Evolutionary conservation across 1,140 invertebrate species (phyloP).

Genomic region (Delia radicum): DNA sequence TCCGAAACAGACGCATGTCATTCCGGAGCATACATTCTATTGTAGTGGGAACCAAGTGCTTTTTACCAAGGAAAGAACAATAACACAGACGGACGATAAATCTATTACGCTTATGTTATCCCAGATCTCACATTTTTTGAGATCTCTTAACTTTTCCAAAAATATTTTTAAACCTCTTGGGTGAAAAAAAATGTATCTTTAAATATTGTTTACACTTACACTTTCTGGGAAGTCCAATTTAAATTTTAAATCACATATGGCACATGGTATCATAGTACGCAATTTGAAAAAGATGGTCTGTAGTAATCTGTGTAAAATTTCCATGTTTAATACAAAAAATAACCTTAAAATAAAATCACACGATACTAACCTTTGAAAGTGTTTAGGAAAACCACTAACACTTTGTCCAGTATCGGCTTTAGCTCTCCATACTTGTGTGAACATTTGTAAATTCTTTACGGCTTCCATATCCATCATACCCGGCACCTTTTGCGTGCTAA

Average conservation of each 20-base stretch:
- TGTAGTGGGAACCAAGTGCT: too few species aligned
- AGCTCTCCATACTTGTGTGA: slow-evolving; percentile 78
- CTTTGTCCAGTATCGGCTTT: slow-evolving; percentile 65
- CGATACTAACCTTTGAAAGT: slow-evolving; percentile 55
- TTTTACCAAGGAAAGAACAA: too few species aligned
- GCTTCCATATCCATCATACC: slow-evolving; percentile 68
- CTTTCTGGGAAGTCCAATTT: slow-evolving; percentile 78
- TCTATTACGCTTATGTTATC: too few species aligned
- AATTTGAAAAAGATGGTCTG: slow-evolving; percentile 85
- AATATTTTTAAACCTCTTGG: too few species aligned
- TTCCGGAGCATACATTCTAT: too few species aligned
- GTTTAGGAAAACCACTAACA: slow-evolving; percentile 66
- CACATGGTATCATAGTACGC: slow-evolving; percentile 79
- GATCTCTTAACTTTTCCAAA: too few species aligned
- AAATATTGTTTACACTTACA: slow-evolving; percentile 37
- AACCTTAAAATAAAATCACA: not conserved
- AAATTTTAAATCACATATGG: slow-evolving; percentile 76
- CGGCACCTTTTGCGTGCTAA: slow-evolving; percentile 80
- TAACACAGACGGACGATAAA: too few species aligned
- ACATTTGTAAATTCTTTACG: slow-evolving; percentile 82
- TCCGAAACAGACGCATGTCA: too few species aligned
- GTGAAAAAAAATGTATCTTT: too few species aligned
- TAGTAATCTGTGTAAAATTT: slow-evolving; percentile 48
- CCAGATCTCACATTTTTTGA: too few species aligned
- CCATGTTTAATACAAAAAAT: not conserved